Percentiles rank a stretch among this genome's conserved stretches.
Evolutionary conservation across 2,113 vertebrate species (phyloP).

Genomic region (Prunella himalayana): DNA sequence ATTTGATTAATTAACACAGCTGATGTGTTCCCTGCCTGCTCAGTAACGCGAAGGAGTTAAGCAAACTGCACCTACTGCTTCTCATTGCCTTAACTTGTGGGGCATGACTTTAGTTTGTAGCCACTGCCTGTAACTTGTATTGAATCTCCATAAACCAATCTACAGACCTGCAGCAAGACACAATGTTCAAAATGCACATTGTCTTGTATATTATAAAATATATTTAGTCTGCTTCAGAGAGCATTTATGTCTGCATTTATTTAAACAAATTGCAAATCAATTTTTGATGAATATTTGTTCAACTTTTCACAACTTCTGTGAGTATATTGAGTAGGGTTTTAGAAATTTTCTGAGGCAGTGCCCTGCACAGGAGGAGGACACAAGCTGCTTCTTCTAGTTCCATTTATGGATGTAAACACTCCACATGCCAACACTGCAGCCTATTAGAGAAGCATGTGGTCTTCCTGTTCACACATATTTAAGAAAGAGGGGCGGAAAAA

Average conservation of each 20-base stretch:
- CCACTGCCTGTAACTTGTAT: background rate
- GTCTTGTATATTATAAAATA: background rate
- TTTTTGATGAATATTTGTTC: background rate
- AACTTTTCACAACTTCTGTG: background rate
- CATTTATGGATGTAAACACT: background rate
- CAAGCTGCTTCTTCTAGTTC: background rate
- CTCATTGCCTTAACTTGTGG: background rate
- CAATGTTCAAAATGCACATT: too few species aligned
- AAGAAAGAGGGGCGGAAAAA: background rate
- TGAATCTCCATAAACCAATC: background rate
- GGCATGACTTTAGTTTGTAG: background rate
- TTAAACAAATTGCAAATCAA: background rate
- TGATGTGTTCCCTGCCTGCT: background rate
- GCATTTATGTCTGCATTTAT: background rate
- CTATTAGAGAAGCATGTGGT: background rate
- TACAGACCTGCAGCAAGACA: background rate
- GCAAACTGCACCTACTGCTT: background rate
- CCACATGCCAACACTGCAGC: too few species aligned
- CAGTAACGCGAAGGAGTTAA: background rate
- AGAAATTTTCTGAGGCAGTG: background rate
- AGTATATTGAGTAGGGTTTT: background rate
- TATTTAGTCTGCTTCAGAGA: background rate
- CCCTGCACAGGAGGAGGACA: background rate
- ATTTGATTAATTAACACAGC: background rate
- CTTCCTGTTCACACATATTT: background rate